phyloP scores from a whole-genome alignment of 2,888 invertebrate species.

The Tenodera sinensis region DNA sequence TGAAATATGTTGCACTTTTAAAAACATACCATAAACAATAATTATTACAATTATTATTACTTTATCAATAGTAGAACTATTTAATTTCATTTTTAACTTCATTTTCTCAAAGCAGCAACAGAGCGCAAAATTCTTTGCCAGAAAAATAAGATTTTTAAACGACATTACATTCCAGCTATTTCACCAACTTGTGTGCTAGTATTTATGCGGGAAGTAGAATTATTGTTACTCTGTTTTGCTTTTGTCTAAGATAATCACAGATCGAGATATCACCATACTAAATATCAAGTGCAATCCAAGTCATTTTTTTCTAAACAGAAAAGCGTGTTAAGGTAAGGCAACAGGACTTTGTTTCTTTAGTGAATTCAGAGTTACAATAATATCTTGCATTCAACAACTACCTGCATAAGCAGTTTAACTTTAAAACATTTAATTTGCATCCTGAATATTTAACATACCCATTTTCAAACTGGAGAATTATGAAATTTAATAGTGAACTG shows the following conservation, averaged over 20 bases:
- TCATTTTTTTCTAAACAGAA: not conserved
- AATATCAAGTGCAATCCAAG: constrained; percentile 11
- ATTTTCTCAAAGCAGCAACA: not conserved
- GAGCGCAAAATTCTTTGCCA: not conserved
- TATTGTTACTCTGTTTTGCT: constrained; percentile 4
- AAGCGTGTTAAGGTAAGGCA: not conserved
- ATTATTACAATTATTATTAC: not conserved
- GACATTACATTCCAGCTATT: not conserved
- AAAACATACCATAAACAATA: not conserved
- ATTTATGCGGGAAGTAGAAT: constrained; percentile 2
- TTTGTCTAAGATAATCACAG: constrained; percentile 16
- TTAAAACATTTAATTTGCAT: not conserved
- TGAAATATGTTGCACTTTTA: not conserved
- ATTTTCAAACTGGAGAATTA: not conserved
- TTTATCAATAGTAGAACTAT: not conserved
- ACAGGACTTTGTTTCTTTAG: not conserved
- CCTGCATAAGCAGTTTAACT: not conserved
- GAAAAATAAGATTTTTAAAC: not conserved
- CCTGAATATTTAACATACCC: not conserved
- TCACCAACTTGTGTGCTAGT: not conserved
- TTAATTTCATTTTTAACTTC: not conserved
- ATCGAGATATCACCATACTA: constrained; percentile 15
- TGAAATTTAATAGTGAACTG: not conserved
- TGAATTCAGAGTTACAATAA: not conserved
- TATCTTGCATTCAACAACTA: not conserved